phyloP scores from a whole-genome alignment of 1,140 invertebrate genomes.

The Daktulosphaira vitifoliae region DNA sequence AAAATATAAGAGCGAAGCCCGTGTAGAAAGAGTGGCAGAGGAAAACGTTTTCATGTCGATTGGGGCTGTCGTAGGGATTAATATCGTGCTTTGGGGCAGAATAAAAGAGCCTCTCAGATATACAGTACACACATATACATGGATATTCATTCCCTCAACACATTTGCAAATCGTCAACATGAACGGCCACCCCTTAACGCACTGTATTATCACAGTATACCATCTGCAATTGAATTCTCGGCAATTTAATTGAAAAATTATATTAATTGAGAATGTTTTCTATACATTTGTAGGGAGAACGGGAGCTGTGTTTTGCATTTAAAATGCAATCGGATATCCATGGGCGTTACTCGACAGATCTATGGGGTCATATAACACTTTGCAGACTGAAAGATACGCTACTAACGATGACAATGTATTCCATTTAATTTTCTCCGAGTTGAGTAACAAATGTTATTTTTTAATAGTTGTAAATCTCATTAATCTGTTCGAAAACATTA shows the following conservation, averaged over 20 bases:
- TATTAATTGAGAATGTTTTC: slow-evolving; percentile 31
- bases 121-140: neutral
- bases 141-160: slow-evolving; percentile 8
- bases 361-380: no score
- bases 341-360: neutral
- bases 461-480: no score
- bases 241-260: slow-evolving; percentile 32
- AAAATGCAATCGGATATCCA: slow-evolving; percentile 24
- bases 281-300: neutral
- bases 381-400: no score
- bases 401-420: no score
- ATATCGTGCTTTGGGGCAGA: slow-evolving; percentile 20
- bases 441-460: no score
- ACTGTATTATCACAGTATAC: slow-evolving; percentile 14
- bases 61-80: slow-evolving; percentile 22
- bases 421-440: no score
- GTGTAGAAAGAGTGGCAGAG: no score
- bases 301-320: neutral
- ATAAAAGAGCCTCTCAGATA: no score
- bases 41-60: slow-evolving; percentile 24
- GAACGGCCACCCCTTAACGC: neutral
- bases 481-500: no score
- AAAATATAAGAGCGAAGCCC: neutral
- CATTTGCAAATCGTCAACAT: slow-evolving; percentile 27
- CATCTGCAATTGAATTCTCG: slow-evolving; percentile 27